Conservation (phyloP, 2,797 vertebrate genomes). For the Nyctibius grandis region DNA sequence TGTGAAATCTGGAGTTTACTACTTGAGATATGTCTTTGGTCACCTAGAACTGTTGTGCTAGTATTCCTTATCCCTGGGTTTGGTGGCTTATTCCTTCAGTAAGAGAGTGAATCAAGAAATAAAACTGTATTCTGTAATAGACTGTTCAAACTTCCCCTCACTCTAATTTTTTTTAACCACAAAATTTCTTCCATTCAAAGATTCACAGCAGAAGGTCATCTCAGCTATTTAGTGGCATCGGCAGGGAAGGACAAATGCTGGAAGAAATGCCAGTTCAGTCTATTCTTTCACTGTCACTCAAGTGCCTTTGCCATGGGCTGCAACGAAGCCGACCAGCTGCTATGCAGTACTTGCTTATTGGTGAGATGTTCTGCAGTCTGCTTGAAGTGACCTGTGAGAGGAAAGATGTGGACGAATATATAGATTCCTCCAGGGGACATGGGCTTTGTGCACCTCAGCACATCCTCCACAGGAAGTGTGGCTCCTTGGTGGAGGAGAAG, state of each 20-base stretch:
- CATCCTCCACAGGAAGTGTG: neutral
- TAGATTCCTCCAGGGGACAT: rapidly evolving
- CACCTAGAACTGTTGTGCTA: neutral
- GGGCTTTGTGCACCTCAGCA: neutral
- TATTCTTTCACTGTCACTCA: neutral
- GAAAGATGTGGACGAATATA: neutral
- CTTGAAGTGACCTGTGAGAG: neutral
- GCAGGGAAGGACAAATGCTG: neutral
- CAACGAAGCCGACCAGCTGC: neutral
- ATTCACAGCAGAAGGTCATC: constrained; percentile 9
- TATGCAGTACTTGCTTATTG: neutral
- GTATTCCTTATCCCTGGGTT: neutral
- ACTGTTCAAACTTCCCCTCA: neutral
- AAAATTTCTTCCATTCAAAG: neutral
- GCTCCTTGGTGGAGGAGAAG: neutral
- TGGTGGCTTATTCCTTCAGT: neutral
- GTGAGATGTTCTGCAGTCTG: neutral
- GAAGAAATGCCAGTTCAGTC: constrained; percentile 3
- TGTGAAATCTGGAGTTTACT: neutral
- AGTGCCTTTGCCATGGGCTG: neutral
- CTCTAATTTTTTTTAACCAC: neutral
- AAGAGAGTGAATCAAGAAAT: neutral
- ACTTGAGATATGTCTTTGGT: neutral
- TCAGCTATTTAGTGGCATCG: neutral
- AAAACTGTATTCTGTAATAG: neutral